phyloP scores from a whole-genome alignment of 2,888 invertebrate species.

The Clivina fossor region DNA sequence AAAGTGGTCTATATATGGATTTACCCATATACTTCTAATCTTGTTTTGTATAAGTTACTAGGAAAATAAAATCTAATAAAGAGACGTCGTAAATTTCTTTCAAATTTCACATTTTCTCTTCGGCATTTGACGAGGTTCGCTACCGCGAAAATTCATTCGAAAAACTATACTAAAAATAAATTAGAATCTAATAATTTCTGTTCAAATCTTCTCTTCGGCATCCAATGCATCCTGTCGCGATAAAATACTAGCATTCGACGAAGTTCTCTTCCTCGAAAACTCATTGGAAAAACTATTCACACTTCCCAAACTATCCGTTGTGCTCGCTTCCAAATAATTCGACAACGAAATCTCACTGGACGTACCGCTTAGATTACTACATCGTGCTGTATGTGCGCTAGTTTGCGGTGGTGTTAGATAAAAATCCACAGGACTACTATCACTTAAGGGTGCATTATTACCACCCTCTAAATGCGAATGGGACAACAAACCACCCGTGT shows the following conservation, averaged over 20 bases:
- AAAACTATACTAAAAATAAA: no score
- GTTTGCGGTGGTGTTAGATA: neutral
- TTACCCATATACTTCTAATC: no score
- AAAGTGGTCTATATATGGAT: no score
- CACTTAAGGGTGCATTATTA: neutral
- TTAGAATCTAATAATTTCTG: no score
- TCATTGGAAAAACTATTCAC: slow-evolving; percentile 46
- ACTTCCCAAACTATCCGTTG: slow-evolving; percentile 41
- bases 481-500: neutral
- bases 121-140: no score
- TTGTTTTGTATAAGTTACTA: no score
- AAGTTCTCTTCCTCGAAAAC: slow-evolving; percentile 33
- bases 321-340: slow-evolving; percentile 21
- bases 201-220: slow-evolving; percentile 48
- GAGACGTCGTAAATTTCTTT: no score
- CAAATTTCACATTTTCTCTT: no score
- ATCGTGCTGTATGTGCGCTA: slow-evolving; percentile 16
- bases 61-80: no score
- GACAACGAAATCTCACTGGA: slow-evolving; percentile 5
- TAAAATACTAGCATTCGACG: slow-evolving; percentile 46
- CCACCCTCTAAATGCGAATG: neutral
- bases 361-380: slow-evolving; percentile 30
- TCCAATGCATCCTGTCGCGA: slow-evolving; percentile 49
- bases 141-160: no score
- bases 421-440: neutral